Conservation (phyloP, 2,888 invertebrate species). For the Dilophus febrilis region DNA sequence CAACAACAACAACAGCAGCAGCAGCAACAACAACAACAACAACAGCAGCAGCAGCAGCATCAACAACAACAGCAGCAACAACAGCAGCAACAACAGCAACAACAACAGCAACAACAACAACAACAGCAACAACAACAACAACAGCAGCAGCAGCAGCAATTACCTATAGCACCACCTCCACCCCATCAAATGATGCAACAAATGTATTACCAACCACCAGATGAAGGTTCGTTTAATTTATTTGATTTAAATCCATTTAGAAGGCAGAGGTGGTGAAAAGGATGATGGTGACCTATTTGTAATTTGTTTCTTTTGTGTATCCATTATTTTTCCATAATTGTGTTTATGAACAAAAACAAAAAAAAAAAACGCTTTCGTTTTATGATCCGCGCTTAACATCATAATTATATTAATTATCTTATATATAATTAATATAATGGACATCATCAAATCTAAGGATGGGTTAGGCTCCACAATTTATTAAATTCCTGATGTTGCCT, state of each 20-base stretch:
- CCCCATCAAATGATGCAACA: constrained; percentile 30
- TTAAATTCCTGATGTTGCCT: too few species aligned
- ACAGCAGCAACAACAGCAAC: constrained; percentile 12
- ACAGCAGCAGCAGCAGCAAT: constrained; percentile 13
- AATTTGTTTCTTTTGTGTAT: too few species aligned
- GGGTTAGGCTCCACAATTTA: too few species aligned
- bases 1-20: constrained; percentile 27
- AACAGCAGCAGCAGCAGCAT: constrained; percentile 5
- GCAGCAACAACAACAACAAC: constrained; percentile 3
- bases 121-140: constrained; percentile 21
- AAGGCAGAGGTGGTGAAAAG: constrained; percentile 41
- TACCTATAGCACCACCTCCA: constrained; percentile 24
- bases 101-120: constrained; percentile 25
- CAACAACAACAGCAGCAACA: constrained; percentile 5
- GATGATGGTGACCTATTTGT: too few species aligned
- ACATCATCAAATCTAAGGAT: too few species aligned
- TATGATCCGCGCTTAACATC: too few species aligned
- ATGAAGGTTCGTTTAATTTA: constrained; percentile 41
- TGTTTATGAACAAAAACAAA: too few species aligned
- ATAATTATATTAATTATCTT: too few species aligned
- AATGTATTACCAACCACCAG: constrained; percentile 35
- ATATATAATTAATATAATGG: too few species aligned
- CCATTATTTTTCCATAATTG: too few species aligned
- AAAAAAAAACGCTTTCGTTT: too few species aligned
- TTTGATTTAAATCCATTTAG: constrained; percentile 36